A percentile compares a stretch with the other conserved stretches of the same genome.
Evolutionary conservation across 2,888 invertebrate genomes (phyloP).

Genomic region (Trichopoda pennipes): DNA sequence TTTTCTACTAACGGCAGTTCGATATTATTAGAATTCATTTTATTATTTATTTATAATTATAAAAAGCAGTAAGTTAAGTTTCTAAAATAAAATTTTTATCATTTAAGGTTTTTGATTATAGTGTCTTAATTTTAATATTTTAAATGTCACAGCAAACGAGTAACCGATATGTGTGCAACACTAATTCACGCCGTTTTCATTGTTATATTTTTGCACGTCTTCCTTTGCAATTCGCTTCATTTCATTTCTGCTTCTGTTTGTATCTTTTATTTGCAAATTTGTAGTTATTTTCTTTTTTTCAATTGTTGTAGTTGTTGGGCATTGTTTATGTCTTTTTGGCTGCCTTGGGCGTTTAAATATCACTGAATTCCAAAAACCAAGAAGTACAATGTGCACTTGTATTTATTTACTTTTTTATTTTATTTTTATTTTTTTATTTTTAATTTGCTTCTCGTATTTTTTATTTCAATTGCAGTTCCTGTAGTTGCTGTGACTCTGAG

Average conservation of each 20-base stretch:
- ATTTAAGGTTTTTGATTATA: too few species aligned
- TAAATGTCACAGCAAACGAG: neutral
- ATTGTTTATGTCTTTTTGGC: slow-evolving; percentile 63
- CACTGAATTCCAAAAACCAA: slow-evolving; percentile 62
- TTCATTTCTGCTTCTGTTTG: slow-evolving; percentile 1
- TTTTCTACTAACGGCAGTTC: too few species aligned
- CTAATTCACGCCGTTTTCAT: slow-evolving; percentile 18
- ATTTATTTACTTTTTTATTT: slow-evolving; percentile 1
- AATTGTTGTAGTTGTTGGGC: slow-evolving; percentile 38
- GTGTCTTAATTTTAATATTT: too few species aligned
- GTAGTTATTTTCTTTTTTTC: slow-evolving; percentile 15
- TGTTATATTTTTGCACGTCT: neutral
- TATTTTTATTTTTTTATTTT: too few species aligned
- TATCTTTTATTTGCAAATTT: slow-evolving; percentile 47
- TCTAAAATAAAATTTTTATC: too few species aligned
- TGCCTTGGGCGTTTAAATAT: slow-evolving; percentile 63
- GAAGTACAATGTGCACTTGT: slow-evolving; percentile 48
- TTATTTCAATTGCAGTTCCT: slow-evolving; percentile 45
- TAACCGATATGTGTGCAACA: slow-evolving; percentile 11
- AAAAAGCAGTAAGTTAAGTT: too few species aligned
- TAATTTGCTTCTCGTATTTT: neutral
- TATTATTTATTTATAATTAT: too few species aligned
- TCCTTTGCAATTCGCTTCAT: slow-evolving; percentile 17
- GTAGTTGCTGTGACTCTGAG: slow-evolving; percentile 23
- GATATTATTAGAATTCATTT: too few species aligned